Conservation (phyloP, 1,140 invertebrate genomes). For the Drosophila elegans region DNA sequence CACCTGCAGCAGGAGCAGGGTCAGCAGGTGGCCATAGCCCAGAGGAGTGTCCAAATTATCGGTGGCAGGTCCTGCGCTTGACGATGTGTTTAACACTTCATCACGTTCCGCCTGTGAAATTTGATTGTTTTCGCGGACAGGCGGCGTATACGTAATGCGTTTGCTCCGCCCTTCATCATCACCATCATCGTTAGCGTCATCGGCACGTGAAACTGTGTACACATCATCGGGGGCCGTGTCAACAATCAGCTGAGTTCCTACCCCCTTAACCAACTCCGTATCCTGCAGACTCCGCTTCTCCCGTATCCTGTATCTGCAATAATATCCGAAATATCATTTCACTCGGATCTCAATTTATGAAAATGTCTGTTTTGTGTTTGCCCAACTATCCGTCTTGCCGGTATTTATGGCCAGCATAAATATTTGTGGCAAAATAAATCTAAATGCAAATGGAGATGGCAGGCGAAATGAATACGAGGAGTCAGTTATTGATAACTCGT, state of each 20-base stretch:
- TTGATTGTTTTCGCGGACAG: slow-evolving; percentile 58
- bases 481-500: slow-evolving; percentile 7
- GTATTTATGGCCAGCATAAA: slow-evolving; percentile 46
- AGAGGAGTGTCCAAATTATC: slow-evolving; percentile 60
- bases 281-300: slow-evolving; percentile 40
- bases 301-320: slow-evolving; percentile 58
- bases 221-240: slow-evolving; percentile 54
- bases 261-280: slow-evolving; percentile 4
- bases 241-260: slow-evolving; percentile 40
- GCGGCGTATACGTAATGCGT: slow-evolving; percentile 64
- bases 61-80: slow-evolving; percentile 1
- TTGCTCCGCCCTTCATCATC: slow-evolving; percentile 44
- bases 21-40: slow-evolving; percentile 56
- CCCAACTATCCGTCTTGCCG: slow-evolving; percentile 52
- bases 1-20: slow-evolving; percentile 61
- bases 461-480: slow-evolving; percentile 14
- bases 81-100: slow-evolving; percentile 66
- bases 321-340: slow-evolving; percentile 36
- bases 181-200: slow-evolving; percentile 12
- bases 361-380: slow-evolving; percentile 25
- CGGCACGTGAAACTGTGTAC: slow-evolving; percentile 5
- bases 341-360: slow-evolving; percentile 25
- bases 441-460: slow-evolving; percentile 55
- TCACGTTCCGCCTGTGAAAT: slow-evolving; percentile 51
- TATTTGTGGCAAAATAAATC: slow-evolving; percentile 66